A percentile compares a stretch with the other conserved stretches of the same genome.
These are phyloP conservation scores for Drosophila cyrtoloma DNA, from an alignment of 2,888 invertebrate genomes.

Conservation along the genomic window DNA sequence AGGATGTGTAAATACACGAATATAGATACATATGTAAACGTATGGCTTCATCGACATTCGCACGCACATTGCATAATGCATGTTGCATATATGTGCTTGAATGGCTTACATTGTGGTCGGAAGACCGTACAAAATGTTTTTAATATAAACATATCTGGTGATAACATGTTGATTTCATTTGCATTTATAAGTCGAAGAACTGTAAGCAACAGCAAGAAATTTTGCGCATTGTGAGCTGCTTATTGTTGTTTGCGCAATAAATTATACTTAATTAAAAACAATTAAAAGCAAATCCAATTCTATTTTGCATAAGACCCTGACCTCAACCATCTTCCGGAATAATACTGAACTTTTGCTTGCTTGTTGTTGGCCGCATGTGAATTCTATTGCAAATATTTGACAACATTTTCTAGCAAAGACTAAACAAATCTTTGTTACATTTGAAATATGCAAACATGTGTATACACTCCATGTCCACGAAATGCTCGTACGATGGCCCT, in stretches of 20 bases:
- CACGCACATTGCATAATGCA: background rate
- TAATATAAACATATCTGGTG: constrained; percentile 35
- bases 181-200: constrained; percentile 28
- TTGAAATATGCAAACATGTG: constrained; percentile 74
- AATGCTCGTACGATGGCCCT: background rate
- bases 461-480: background rate
- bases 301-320: constrained; percentile 45
- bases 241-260: constrained; percentile 74
- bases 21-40: background rate
- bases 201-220: constrained; percentile 16
- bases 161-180: constrained; percentile 56
- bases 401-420: constrained; percentile 62
- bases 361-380: constrained; percentile 29
- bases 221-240: constrained; percentile 52
- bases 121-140: background rate
- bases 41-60: background rate
- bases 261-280: constrained; percentile 83
- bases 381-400: constrained; percentile 72
- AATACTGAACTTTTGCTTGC: background rate
- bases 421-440: constrained; percentile 72
- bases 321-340: constrained; percentile 20
- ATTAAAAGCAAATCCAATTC: constrained; percentile 81
- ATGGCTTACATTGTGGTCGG: background rate
- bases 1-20: background rate
- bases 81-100: background rate